Conservation (phyloP, 1,140 invertebrate species). For the Grapholita molesta region DNA sequence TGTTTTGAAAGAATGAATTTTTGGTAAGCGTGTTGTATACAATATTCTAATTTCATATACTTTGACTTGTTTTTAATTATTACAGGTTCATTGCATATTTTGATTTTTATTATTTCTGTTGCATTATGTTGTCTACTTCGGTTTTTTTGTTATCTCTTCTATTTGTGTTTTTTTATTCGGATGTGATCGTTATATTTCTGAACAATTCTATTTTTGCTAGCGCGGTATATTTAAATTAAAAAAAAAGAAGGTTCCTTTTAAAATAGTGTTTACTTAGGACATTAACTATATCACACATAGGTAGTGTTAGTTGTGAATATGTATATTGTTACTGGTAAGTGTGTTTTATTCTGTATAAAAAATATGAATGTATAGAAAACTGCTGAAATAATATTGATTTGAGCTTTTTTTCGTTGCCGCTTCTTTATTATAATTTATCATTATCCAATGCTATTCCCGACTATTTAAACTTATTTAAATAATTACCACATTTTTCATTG, state of each 20-base stretch:
- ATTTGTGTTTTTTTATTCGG: slow-evolving; percentile 17
- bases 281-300: no score
- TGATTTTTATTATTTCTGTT: slow-evolving; percentile 32
- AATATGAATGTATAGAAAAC: slow-evolving; percentile 37
- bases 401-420: slow-evolving; percentile 64
- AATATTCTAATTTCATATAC: background rate
- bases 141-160: slow-evolving; percentile 23
- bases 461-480: background rate
- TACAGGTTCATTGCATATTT: slow-evolving; percentile 27
- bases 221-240: slow-evolving; percentile 23
- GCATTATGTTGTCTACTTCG: slow-evolving; percentile 22
- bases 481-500: slow-evolving; percentile 18
- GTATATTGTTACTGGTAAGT: slow-evolving; percentile 41
- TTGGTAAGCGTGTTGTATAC: background rate
- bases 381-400: slow-evolving; percentile 35
- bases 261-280: no score
- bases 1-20: no score
- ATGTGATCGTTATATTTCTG: slow-evolving; percentile 12
- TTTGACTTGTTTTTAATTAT: slow-evolving; percentile 18
- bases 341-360: slow-evolving; percentile 33
- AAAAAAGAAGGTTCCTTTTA: no score
- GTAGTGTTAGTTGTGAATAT: slow-evolving; percentile 8
- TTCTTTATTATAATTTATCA: slow-evolving; percentile 45
- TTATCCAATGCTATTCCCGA: slow-evolving; percentile 24
- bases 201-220: slow-evolving; percentile 31